Base-by-base conservation (phyloP, 1,140 invertebrate species). In the Acromyrmex charruanus region DNA sequence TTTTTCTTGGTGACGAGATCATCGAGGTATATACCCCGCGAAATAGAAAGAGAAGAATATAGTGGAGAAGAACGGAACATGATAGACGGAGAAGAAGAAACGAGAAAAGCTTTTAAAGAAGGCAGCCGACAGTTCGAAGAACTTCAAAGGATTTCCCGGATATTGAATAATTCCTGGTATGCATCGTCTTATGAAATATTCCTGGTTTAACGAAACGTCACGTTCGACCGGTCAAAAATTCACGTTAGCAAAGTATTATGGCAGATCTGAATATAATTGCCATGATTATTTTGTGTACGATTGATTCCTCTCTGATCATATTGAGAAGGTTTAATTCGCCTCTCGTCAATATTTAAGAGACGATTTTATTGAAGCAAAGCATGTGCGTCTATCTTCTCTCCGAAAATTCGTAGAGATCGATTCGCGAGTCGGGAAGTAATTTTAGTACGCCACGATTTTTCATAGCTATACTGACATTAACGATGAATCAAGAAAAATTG, bases 91-190 rank as follows among this genome's bases (percentile, higher is more conserved):
- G 14, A 39, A 3, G 12, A 63, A 69, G 9, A 44, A 86, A 35
- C 21, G 51, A 86, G 63, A 77, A 74, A 58, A 31, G 39, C 59
- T 85, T 85, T 77, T 69, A 51, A 66, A 77, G 63, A 16, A 18
- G 49, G 58, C 59, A 85, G 21, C 55, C 81, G 28, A 77, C 81
- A 53, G 44, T 80, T 80, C 35, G 53, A 10, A 35, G 61, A 16
- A n/a, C 81, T 88, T 89, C 88, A 89, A 89, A 89, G 87, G 81
- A 88, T 89, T 89, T 81, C 66, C 53, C 55, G 69, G 88, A 89
- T 89, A 89, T 89, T 89, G 88, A 86, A 89, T 89, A 89, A 89
- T 89, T 89, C 71, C 88, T 44, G 79, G 49, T 85, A 77, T 35
- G 86, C 75, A 77, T 51, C 72, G 31, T 72, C 86, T 89, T 87